Evolutionary conservation across 2,113 vertebrate genomes (phyloP).

Genomic region (Carlito syrichta): DNA sequence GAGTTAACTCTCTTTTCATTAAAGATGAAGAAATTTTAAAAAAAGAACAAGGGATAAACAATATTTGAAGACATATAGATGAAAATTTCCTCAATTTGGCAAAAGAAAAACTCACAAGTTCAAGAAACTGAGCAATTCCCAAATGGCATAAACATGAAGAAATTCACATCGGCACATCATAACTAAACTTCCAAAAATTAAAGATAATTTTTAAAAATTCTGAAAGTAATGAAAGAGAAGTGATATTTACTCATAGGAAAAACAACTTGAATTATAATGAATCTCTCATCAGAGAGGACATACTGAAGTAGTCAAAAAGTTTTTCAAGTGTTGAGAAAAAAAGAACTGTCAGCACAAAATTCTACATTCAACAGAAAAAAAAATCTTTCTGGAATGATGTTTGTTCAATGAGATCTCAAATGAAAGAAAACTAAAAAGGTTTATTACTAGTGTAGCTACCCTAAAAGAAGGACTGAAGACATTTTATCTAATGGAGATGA

Average conservation of each 20-base stretch:
- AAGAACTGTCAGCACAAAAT: neutral
- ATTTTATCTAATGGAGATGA: neutral
- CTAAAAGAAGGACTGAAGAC: neutral
- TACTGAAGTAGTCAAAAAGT: no score
- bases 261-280: neutral
- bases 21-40: neutral
- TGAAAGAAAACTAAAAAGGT: neutral
- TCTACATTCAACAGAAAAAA: neutral
- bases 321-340: neutral
- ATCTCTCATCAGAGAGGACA: neutral
- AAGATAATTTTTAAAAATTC: neutral
- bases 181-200: neutral
- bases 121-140: neutral
- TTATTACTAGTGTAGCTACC: neutral
- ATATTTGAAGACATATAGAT: neutral
- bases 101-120: neutral
- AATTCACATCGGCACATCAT: neutral
- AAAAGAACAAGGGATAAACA: neutral
- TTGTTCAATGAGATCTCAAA: no score
- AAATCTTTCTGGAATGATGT: neutral
- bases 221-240: neutral
- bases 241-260: neutral
- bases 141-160: neutral
- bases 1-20: neutral
- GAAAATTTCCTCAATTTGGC: neutral